Conservation (phyloP, 1,140 invertebrate genomes). For the Drosophila pallidifrons region DNA sequence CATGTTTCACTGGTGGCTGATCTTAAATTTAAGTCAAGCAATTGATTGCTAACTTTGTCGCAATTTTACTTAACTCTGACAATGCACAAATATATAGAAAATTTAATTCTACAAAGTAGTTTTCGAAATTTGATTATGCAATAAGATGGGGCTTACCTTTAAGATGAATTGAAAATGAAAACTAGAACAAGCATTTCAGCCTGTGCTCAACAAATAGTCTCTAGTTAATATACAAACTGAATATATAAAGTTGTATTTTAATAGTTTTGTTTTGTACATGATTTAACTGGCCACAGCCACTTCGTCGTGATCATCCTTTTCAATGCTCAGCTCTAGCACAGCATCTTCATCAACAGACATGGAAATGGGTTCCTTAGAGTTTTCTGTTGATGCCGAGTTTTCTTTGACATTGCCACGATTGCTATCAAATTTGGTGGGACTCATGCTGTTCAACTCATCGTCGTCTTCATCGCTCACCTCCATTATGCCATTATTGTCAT, state of each 20-base stretch:
- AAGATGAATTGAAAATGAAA: too few relatives aligned
- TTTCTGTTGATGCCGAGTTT: conserved; percentile 63
- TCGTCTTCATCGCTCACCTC: conserved; percentile 78
- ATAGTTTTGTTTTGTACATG: conserved; percentile 14
- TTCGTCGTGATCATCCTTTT: conserved; percentile 77
- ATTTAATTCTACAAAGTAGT: not conserved
- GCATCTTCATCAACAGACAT: conserved; percentile 83
- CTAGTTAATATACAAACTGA: not conserved
- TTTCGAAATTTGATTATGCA: not conserved
- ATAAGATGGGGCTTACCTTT: too few relatives aligned
- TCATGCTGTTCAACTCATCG: conserved; percentile 59
- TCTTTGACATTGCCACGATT: conserved; percentile 41
- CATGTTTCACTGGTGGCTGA: conserved; percentile 95
- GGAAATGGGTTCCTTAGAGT: conserved; percentile 58
- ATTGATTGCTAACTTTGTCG: not conserved
- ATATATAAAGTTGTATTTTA: conserved; percentile 16
- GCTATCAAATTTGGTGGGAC: conserved; percentile 58
- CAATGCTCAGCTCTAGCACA: conserved; percentile 76
- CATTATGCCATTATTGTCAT: conserved; percentile 74
- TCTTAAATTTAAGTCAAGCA: conserved; percentile 86
- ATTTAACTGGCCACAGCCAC: conserved; percentile 60
- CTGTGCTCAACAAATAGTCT: too few relatives aligned
- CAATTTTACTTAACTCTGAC: not conserved
- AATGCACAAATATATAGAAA: conserved; percentile 1
- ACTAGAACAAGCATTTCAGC: too few relatives aligned